Evolutionary conservation across 2,797 vertebrate genomes (phyloP), one percentile per base, ranked within the genome.

Genomic region (Tiaroga cobitis): DNA sequence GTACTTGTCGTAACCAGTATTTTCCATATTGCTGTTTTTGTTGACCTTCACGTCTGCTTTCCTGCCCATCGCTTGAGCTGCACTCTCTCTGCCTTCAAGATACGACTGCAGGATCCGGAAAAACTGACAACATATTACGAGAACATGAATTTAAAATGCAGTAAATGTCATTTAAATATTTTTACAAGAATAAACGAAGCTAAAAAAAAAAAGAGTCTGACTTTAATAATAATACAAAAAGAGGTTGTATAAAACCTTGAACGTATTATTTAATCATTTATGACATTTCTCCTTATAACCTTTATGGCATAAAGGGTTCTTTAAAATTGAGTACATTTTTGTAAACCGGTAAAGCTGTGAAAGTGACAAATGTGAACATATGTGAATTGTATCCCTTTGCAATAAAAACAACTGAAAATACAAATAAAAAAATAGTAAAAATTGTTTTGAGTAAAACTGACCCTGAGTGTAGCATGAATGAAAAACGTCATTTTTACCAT

Each of bases 91-190:
- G 8, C 77, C 89, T 41, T 19, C 74, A 10, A 89, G 87, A 41
- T 88, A 90, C 7, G 84, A 89, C 88, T 80, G 89, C 49, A 86
- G 88, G 51, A 90, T 90, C 90, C 86, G 89, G 86, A 89, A 93
- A 89, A 88, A 80, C 87, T 87, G 43, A 5, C 24, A 74, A 61
- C 4, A 83, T 34, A 81, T 82, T 41, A 63, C 11, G 19, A 21
- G n/a, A 67, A 49, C 2, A 18, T 29, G 3, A 59, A 39, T 61
- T 11, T 59, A 13, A 49, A 24, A 19, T 59, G 5, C 16, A 5
- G 46, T 16, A 56, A 16, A 15, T 26, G 2, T 41, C 15, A 6
- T 29, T 65, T 65, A 2, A 65, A 32, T 8, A 34, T 67, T 34
- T 32, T 59, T n/a, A 21, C 21, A 34, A 75, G 0, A 51, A 51